phyloP scores from a whole-genome alignment of 1,140 invertebrate species.

The Harpegnathos saltator region DNA sequence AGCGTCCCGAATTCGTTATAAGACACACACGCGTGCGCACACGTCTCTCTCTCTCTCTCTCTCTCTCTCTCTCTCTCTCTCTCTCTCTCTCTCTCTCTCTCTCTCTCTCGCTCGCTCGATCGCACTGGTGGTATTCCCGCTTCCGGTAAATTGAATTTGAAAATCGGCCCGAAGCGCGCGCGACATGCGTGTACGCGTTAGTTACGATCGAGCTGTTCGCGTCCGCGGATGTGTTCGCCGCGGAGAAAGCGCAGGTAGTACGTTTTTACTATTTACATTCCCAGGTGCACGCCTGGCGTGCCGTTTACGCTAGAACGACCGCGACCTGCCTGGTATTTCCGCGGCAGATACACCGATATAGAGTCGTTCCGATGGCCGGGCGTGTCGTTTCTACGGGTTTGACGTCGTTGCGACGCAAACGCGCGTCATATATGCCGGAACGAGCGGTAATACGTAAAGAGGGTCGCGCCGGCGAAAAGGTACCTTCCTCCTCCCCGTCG shows the following conservation, averaged over 20 bases:
- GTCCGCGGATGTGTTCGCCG: too few species aligned
- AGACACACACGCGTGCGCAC: too few species aligned
- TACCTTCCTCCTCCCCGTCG: too few species aligned
- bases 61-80: too few species aligned
- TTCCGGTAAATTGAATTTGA: conserved; percentile 39
- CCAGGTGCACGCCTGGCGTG: conserved; percentile 29
- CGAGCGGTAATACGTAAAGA: conserved; percentile 20
- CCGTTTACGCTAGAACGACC: conserved; percentile 34
- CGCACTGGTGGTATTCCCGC: not conserved
- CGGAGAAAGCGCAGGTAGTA: conserved; percentile 29
- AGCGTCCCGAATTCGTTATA: too few species aligned
- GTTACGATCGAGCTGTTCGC: conserved; percentile 40
- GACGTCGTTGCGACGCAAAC: conserved; percentile 14
- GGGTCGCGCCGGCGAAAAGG: too few species aligned
- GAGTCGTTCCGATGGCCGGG: conserved; percentile 25
- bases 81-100: too few species aligned
- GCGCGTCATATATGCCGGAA: not conserved
- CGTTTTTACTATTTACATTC: conserved; percentile 63
- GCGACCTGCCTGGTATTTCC: conserved; percentile 40
- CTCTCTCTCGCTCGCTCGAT: too few species aligned
- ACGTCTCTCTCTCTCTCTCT: too few species aligned
- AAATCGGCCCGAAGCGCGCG: conserved; percentile 18
- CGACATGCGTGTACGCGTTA: conserved; percentile 19
- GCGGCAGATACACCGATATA: conserved; percentile 43
- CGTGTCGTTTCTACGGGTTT: conserved; percentile 2